phyloP scores from a whole-genome alignment of 2,113 vertebrate species.

The Axis porcinus region DNA sequence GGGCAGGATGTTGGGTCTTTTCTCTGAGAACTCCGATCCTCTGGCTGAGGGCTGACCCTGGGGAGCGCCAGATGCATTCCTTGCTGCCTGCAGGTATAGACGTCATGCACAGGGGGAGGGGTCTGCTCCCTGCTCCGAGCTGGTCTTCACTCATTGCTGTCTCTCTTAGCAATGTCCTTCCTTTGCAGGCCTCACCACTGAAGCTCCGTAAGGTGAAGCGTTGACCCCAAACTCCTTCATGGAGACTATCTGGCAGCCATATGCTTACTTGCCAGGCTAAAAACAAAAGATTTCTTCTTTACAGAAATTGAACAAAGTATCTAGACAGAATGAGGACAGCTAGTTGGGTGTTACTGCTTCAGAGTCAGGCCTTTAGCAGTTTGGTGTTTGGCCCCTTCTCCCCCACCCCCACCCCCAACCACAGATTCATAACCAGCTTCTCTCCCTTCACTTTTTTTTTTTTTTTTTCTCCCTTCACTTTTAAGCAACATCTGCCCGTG shows the following conservation, averaged over 20 bases:
- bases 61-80: fast-evolving
- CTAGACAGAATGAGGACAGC: background rate
- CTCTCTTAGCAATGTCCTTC: background rate
- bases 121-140: background rate
- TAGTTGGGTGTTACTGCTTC: background rate
- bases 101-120: fast-evolving
- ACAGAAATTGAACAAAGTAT: conserved; percentile 10
- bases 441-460: background rate
- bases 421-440: background rate
- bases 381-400: background rate
- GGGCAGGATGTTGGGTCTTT: fast-evolving
- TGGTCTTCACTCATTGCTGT: fast-evolving
- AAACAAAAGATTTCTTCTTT: conserved; percentile 8
- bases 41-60: background rate
- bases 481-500: background rate
- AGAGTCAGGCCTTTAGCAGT: background rate
- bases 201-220: background rate
- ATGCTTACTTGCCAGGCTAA: conserved; percentile 4
- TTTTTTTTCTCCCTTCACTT: background rate
- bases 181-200: background rate
- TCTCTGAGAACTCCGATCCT: fast-evolving
- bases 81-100: background rate
- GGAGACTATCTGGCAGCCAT: background rate
- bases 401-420: background rate
- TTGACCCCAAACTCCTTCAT: background rate